Percentiles rank a stretch among this genome's conserved stretches.
Evolutionary conservation across 37 sponge, comb jelly and placozoan genomes (phyloP).

Genomic region (Ephydatia muelleri): DNA sequence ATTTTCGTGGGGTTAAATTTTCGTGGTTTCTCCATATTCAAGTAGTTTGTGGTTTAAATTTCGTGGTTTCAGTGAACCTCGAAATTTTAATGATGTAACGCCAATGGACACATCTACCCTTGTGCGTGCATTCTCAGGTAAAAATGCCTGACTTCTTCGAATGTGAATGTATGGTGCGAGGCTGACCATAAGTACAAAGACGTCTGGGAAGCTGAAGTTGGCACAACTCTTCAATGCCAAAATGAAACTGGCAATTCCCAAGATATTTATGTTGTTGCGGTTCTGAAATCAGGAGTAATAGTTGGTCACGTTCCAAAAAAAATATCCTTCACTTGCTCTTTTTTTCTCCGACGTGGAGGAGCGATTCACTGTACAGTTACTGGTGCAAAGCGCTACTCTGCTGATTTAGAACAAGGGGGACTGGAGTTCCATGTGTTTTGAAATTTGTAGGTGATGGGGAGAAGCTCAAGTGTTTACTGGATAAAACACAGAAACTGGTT

Average conservation of each 20-base stretch:
- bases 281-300: background rate
- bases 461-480: no score
- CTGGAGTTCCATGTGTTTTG: no score
- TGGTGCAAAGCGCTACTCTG: conserved; percentile 24
- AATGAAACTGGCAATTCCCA: background rate
- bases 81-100: no score
- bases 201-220: background rate
- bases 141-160: background rate
- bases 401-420: background rate
- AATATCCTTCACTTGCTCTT: background rate
- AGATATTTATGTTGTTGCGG: background rate
- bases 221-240: background rate
- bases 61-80: no score
- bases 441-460: no score
- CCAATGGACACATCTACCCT: no score
- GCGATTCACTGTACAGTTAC: conserved; percentile 21
- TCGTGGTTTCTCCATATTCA: no score
- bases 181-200: conserved; percentile 7
- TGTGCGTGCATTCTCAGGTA: no score
- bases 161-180: background rate
- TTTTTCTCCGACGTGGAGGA: background rate
- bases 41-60: no score
- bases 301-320: conserved; percentile 1
- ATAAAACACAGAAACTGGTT: no score
- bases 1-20: no score